Base-by-base conservation (phyloP, 2,113 vertebrate genomes). In the Sander lucioperca region DNA sequence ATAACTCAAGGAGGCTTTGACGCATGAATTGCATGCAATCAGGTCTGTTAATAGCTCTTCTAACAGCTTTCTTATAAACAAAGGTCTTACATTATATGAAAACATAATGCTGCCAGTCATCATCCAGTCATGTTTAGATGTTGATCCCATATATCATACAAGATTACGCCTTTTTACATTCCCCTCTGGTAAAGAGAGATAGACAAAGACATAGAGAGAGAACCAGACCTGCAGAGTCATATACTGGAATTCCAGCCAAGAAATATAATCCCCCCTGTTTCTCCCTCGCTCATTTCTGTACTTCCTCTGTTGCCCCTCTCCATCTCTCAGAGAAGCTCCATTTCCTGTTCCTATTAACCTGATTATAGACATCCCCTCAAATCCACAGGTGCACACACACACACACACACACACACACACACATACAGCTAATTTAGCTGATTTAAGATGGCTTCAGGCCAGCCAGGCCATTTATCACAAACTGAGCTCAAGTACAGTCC, bases 401-500 rank as follows among this genome's bases (percentile, higher is more conserved):
- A 36, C 59, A 80, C 88, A 63, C 69, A 77, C 71, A 85, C 58
- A 36, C 59, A 80, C 71, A 85, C 25, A 71, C 58, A 74, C 57
- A 65, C 66, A 74, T 51, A 78, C 1, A 78, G 59, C 50, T 83
- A 81, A 90, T 91, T 90, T 87, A 77, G 90, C 83, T 89, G 80
- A 94, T 92, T 93, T 78, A 86, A 89, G 66, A 88, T 93, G 92
- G 93, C 90, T 53, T 48, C 15, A 3, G 43, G 94, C 93, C 92
- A 94, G 73, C 16, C 12, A 63, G 57, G 15, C 79, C 82, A 91
- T 92, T 93, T 77, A 90, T 93, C 85, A 82, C 84, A 79, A 58
- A 23, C 39, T 30, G 74, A 82, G 48, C 82, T 90, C 77, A 85
- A 86, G 78, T 72, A 51, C 82, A 82, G 21, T 72, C 85, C 80